phyloP scores from a whole-genome alignment of 2,888 invertebrate genomes.

The Eulithis testata region DNA sequence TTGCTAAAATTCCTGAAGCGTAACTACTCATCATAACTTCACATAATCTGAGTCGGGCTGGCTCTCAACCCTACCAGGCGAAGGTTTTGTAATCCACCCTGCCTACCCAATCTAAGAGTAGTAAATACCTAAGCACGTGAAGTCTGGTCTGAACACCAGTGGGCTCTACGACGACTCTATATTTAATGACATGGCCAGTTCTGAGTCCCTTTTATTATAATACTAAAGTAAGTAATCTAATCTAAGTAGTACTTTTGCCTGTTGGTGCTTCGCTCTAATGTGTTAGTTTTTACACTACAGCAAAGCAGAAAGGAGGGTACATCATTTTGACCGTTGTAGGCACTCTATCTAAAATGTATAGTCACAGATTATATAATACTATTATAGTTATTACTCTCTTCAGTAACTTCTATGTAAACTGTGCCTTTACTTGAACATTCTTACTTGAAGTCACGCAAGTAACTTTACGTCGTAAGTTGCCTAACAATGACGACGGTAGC shows the following conservation, averaged over 20 bases:
- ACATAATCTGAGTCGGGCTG: slow-evolving; percentile 17
- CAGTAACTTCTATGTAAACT: background rate
- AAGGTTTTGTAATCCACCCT: slow-evolving; percentile 22
- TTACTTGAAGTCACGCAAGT: slow-evolving; percentile 25
- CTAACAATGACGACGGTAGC: slow-evolving; percentile 13
- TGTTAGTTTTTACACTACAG: too few relatives aligned
- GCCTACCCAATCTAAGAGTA: slow-evolving; percentile 16
- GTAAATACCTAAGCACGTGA: background rate
- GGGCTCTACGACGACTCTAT: background rate
- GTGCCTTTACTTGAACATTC: slow-evolving; percentile 19
- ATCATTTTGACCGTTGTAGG: background rate
- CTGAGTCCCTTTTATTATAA: too few relatives aligned
- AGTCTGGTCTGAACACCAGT: background rate
- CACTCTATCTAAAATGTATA: background rate
- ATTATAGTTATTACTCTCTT: background rate
- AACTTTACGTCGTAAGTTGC: slow-evolving; percentile 18
- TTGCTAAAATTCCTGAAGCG: slow-evolving; percentile 10
- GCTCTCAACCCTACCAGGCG: slow-evolving; percentile 20
- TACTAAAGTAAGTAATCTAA: background rate
- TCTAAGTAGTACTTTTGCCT: too few relatives aligned
- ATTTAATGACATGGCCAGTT: background rate
- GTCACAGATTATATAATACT: too few relatives aligned
- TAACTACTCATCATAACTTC: slow-evolving; percentile 12
- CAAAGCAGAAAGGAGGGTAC: too few relatives aligned
- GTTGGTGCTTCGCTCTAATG: too few relatives aligned